A percentile compares a stretch with the other conserved stretches of the same genome.
Evolutionary conservation across 2,888 invertebrate species (phyloP).

Genomic region (Orthosia gracilis): DNA sequence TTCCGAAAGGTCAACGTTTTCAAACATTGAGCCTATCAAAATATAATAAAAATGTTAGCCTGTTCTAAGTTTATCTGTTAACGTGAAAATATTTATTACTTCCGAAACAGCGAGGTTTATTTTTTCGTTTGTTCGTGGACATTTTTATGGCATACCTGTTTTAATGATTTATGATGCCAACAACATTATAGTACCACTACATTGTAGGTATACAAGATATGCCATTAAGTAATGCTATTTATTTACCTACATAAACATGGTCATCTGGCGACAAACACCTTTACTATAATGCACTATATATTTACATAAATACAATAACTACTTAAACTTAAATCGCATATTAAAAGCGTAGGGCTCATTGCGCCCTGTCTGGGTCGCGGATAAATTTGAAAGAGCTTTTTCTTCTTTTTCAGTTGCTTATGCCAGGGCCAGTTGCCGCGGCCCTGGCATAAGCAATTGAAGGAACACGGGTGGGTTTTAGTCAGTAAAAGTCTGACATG

Average conservation of each 20-base stretch:
- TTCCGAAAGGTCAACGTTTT: slow-evolving; percentile 6
- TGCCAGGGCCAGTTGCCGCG: no score
- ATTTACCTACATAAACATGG: neutral
- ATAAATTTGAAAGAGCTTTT: no score
- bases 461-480: no score
- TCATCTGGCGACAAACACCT: neutral
- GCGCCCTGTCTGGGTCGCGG: no score
- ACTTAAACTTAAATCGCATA: no score
- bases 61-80: slow-evolving; percentile 52
- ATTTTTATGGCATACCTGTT: slow-evolving; percentile 61
- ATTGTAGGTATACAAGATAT: slow-evolving; percentile 19
- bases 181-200: slow-evolving; percentile 28
- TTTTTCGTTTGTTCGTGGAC: slow-evolving; percentile 59
- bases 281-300: neutral
- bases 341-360: no score
- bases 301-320: no score
- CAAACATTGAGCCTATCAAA: slow-evolving; percentile 18
- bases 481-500: no score
- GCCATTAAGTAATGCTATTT: neutral
- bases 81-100: slow-evolving; percentile 59
- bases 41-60: slow-evolving; percentile 26
- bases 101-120: slow-evolving; percentile 53
- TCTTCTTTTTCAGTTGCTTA: no score
- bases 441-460: no score
- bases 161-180: slow-evolving; percentile 52